A percentile compares a stretch with the other conserved stretches of the same genome.
These are phyloP conservation scores for Nematolebias whitei DNA, from an alignment of 2,113 vertebrate species.

Conservation along the genomic window DNA sequence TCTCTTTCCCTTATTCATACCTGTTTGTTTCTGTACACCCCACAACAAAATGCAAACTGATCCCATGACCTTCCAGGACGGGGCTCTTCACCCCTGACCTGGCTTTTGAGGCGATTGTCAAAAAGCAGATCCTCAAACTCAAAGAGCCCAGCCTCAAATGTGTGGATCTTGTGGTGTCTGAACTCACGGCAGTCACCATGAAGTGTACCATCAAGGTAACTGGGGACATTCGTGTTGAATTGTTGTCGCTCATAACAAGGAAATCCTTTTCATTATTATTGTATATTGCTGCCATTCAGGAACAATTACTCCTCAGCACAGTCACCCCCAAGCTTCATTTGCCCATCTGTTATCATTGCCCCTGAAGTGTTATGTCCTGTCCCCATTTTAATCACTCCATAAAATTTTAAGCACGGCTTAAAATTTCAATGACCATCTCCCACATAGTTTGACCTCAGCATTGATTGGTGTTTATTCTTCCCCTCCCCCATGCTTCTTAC, in stretches of 20 bases:
- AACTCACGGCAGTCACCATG: constrained; percentile 91
- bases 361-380: constrained; percentile 25
- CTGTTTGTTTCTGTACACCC: constrained; percentile 28
- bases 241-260: constrained; percentile 34
- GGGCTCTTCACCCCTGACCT: constrained; percentile 97
- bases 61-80: constrained; percentile 82
- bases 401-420: constrained; percentile 35
- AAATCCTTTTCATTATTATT: constrained; percentile 27
- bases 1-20: constrained; percentile 33
- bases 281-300: constrained; percentile 28
- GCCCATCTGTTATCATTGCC: constrained; percentile 13
- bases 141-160: constrained; percentile 97
- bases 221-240: constrained; percentile 28
- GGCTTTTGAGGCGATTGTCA: constrained; percentile 97
- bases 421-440: constrained; percentile 18
- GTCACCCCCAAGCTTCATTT: constrained; percentile 20
- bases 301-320: constrained; percentile 30
- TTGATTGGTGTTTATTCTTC: constrained; percentile 11
- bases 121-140: constrained; percentile 98
- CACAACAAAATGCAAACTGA: constrained; percentile 49
- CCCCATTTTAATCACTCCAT: neutral
- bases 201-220: constrained; percentile 95
- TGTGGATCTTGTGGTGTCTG: constrained; percentile 94
- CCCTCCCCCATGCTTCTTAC: constrained; percentile 15
- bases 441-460: constrained; percentile 25